Conservation (phyloP, 2,888 invertebrate species). For the Helleia helle region DNA sequence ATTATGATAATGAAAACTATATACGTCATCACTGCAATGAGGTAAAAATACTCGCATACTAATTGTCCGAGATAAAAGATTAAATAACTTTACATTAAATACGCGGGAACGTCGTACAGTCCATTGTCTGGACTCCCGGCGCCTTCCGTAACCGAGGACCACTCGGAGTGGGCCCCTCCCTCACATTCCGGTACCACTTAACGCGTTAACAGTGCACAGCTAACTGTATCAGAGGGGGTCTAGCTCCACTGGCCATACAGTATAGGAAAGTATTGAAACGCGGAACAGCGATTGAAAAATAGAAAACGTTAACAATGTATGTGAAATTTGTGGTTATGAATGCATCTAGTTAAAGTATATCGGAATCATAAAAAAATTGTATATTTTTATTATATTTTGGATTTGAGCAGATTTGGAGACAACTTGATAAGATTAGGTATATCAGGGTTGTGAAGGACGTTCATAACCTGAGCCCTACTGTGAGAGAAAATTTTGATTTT, state of each 20-base stretch:
- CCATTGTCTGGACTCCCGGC: conserved; percentile 60
- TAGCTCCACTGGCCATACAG: conserved; percentile 36
- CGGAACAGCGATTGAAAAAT: conserved; percentile 67
- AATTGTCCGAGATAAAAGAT: conserved; percentile 21
- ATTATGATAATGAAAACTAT: too few species aligned
- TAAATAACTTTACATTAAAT: conserved; percentile 59
- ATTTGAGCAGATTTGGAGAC: too few species aligned
- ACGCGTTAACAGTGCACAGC: conserved; percentile 27
- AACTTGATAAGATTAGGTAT: too few species aligned
- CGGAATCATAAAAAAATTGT: too few species aligned
- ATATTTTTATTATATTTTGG: too few species aligned
- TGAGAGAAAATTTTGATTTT: too few species aligned
- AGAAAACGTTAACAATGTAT: conserved; percentile 47
- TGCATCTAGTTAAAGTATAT: too few species aligned
- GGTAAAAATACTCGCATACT: background rate
- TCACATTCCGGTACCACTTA: conserved; percentile 34
- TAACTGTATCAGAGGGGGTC: conserved; percentile 33
- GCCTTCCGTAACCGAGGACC: conserved; percentile 57
- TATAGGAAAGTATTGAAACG: conserved; percentile 67
- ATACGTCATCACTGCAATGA: too few species aligned
- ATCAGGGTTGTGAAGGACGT: too few species aligned
- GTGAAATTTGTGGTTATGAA: conserved; percentile 10
- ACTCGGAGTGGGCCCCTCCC: conserved; percentile 38
- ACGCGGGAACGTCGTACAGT: conserved; percentile 61
- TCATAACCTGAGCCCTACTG: too few species aligned